These are phyloP conservation scores for Centruroides sculpturatus DNA, from an alignment of 1,140 invertebrate genomes.

Conservation along the genomic window DNA sequence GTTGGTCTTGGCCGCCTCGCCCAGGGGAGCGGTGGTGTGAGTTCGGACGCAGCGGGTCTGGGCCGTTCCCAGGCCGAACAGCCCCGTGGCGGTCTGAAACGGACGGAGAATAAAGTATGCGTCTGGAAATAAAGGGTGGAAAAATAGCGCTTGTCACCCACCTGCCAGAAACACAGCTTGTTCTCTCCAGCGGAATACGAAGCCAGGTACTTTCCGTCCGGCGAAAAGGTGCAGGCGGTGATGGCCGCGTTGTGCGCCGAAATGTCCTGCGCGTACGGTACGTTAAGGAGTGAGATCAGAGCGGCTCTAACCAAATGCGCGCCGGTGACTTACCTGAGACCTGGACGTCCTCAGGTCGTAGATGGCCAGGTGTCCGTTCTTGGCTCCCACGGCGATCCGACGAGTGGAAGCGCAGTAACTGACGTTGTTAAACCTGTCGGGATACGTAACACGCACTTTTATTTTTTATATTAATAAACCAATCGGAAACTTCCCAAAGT, in stretches of 20 bases:
- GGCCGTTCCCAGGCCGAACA: slow-evolving; percentile 80
- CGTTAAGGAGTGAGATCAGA: too few relatives aligned
- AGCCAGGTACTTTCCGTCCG: slow-evolving; percentile 92
- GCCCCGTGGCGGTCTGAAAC: slow-evolving; percentile 51
- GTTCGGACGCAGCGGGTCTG: slow-evolving; percentile 86
- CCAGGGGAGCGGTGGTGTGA: slow-evolving; percentile 78
- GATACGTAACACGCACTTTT: too few relatives aligned
- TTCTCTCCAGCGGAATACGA: slow-evolving; percentile 93
- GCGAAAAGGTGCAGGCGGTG: slow-evolving; percentile 85
- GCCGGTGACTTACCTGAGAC: slow-evolving; percentile 45
- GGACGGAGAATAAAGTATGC: background rate
- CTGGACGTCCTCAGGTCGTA: slow-evolving; percentile 90
- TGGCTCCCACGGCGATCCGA: slow-evolving; percentile 88
- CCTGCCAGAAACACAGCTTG: slow-evolving; percentile 96
- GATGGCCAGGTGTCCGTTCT: slow-evolving; percentile 77
- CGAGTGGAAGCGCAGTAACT: slow-evolving; percentile 79
- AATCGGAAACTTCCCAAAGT: too few relatives aligned
- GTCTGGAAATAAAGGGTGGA: slow-evolving; percentile 19
- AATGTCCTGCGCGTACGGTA: slow-evolving; percentile 50
- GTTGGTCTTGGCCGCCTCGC: slow-evolving; percentile 59
- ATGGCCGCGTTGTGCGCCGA: slow-evolving; percentile 70
- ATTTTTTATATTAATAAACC: too few relatives aligned
- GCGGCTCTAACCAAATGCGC: too few relatives aligned
- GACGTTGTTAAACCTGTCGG: slow-evolving; percentile 42
- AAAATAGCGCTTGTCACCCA: slow-evolving; percentile 35